Conservation (phyloP, 2,113 vertebrate species). For the Chaenocephalus aceratus region DNA sequence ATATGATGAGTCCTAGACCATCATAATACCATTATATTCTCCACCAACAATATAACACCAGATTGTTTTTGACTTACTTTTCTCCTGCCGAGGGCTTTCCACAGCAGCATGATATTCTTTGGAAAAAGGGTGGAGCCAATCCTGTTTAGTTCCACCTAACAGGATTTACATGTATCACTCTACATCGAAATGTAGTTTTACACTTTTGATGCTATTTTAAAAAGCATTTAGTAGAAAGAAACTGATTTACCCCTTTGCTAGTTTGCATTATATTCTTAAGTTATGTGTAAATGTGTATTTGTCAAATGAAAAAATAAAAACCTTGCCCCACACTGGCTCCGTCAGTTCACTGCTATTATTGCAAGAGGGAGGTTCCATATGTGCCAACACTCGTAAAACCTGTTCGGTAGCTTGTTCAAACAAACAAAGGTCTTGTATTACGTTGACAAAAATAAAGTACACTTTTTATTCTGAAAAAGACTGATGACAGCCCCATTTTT, state of each 20-base stretch:
- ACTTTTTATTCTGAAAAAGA: not conserved
- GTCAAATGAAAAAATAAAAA: not conserved
- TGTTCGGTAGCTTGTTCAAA: constrained; percentile 27
- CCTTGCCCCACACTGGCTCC: not conserved
- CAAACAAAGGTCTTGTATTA: constrained; percentile 2
- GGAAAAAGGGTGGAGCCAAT: not conserved
- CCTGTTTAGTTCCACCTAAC: not conserved
- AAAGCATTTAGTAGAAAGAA: not conserved
- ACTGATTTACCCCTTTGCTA: not conserved
- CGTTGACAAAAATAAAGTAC: not conserved
- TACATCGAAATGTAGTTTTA: not conserved
- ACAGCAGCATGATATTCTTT: not conserved
- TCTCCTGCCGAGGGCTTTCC: not conserved
- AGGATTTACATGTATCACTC: constrained; percentile 30
- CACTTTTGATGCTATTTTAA: not conserved
- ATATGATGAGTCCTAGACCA: not conserved
- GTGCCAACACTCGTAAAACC: constrained; percentile 25
- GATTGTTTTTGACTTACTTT: constrained; percentile 34
- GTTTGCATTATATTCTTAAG: not conserved
- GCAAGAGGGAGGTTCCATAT: not conserved
- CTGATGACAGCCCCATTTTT: not conserved
- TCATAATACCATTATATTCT: not conserved
- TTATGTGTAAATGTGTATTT: not conserved
- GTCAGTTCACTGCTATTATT: not conserved
- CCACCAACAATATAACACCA: not conserved